Evolutionary conservation across 2,797 vertebrate species (phyloP), one percentile per base, ranked within the genome.

Genomic region (Danio choprae): DNA sequence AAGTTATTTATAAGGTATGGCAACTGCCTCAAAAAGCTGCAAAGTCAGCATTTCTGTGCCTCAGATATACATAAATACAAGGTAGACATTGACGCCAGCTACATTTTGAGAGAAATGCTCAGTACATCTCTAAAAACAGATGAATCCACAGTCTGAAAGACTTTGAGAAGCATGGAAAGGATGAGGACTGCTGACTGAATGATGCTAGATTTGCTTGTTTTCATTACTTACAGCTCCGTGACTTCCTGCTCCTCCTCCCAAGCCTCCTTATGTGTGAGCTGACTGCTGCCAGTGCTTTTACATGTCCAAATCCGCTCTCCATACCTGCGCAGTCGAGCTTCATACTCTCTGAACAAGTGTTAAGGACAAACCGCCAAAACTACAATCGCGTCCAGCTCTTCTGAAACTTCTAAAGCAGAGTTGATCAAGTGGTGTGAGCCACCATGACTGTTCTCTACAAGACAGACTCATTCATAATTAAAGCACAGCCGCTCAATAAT

Each of bases 201-300:
- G 29, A 53, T 4, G 13, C 29, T 48, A 13, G 20, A 18, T 78
- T 68, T 7, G 10, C n/a, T 44, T 0, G 9, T 15, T 20, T 56
- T 10, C 5, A 74, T 20, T 94, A 99, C 97, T 98, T 83, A 99
- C 98, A 99, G 93, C 87, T 99, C 98, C 0, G 97, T 95, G 60
- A 99, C 98, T 92, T 99, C 98, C 93, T 99, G 98, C 85, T 99
- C 98, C 87, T 99, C 98, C 68, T 99, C 98, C 98, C 98, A 99
- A 78, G 98, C 98, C 84, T 99, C 98, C 85, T 96, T 96, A 89
- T 99, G 98, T 0, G 98, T 99, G 84, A 99, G 95, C 89, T 99
- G 98, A 87, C 88, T 95, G 92, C 98, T 99, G 85, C 98, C 98
- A 0, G 98, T 99, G 89, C 98, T 99, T 88, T 98, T 98, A 89